A percentile compares a stretch with the other conserved stretches of the same genome.
Conservation (phyloP, 2,888 invertebrate species). For the Pollenia amentaria region DNA sequence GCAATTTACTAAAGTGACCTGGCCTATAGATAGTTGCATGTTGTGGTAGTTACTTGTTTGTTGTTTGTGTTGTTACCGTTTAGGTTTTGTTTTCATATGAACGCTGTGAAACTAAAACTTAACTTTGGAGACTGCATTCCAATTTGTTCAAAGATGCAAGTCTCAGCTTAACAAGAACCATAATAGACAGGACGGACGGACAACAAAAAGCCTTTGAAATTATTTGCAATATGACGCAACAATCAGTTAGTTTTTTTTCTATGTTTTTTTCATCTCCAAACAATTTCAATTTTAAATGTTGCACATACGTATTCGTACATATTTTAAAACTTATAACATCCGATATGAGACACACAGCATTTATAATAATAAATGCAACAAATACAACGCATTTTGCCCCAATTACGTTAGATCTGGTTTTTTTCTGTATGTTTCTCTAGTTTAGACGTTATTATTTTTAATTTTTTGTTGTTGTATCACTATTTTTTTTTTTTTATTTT, state of each 20-base stretch:
- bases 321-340: slow-evolving; percentile 65
- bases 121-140: slow-evolving; percentile 65
- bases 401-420: slow-evolving; percentile 76
- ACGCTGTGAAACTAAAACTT: slow-evolving; percentile 17
- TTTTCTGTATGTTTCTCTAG: slow-evolving; percentile 44
- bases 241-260: slow-evolving; percentile 53
- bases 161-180: slow-evolving; percentile 59
- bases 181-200: slow-evolving; percentile 52
- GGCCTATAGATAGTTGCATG: slow-evolving; percentile 55
- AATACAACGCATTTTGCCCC: slow-evolving; percentile 75
- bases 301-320: slow-evolving; percentile 33
- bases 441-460: slow-evolving; percentile 38
- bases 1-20: slow-evolving; percentile 56
- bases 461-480: slow-evolving; percentile 9
- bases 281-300: slow-evolving; percentile 73
- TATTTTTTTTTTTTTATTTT: slow-evolving; percentile 14
- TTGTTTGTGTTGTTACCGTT: slow-evolving; percentile 37
- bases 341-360: slow-evolving; percentile 69
- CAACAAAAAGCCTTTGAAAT: slow-evolving; percentile 60
- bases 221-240: slow-evolving; percentile 71
- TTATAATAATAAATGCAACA: slow-evolving; percentile 64
- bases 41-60: not conserved
- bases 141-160: slow-evolving; percentile 68
- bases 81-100: slow-evolving; percentile 23
- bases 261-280: slow-evolving; percentile 62